A percentile compares a stretch with the other conserved stretches of the same genome.
These are phyloP conservation scores for Frankliniella intonsa DNA, from an alignment of 2,888 invertebrate genomes.

Conservation along the genomic window DNA sequence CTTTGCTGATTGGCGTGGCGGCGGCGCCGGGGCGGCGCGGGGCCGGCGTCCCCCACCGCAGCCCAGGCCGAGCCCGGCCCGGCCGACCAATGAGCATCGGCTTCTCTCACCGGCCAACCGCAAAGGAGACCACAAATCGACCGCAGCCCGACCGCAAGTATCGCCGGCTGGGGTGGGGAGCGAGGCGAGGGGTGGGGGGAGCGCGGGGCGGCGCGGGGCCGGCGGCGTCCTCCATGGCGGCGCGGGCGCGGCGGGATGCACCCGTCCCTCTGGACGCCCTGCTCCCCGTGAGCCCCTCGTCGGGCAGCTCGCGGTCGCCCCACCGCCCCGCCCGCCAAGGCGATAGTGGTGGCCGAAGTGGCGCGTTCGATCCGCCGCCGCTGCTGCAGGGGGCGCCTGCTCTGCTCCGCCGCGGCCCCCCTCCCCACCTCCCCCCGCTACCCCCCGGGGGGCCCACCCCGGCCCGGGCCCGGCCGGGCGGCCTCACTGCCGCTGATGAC, in stretches of 20 bases:
- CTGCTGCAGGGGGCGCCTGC: not conserved
- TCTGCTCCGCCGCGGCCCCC: not conserved
- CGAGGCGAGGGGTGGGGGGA: not conserved
- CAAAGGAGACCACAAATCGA: conserved; percentile 26
- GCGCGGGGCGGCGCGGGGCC: not conserved
- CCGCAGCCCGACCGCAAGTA: conserved; percentile 18
- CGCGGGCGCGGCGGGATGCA: not conserved
- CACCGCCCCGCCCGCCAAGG: not conserved
- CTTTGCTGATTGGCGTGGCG: conserved; percentile 1
- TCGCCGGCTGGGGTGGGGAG: not conserved
- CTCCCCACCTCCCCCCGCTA: not conserved
- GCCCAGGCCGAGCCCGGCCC: not conserved
- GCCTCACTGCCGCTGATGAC: not conserved
- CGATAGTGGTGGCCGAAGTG: not conserved
- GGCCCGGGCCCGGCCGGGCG: not conserved
- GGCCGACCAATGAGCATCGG: conserved; percentile 11
- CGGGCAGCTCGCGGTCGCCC: no score
- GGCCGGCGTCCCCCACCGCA: not conserved
- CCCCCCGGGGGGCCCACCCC: not conserved
- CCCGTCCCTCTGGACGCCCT: not conserved
- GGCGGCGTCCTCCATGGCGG: not conserved
- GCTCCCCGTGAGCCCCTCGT: not conserved
- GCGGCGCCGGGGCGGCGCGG: not conserved
- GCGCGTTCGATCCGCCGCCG: not conserved
- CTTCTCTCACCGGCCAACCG: conserved; percentile 23